Evolutionary conservation across 2,113 vertebrate species (phyloP), one percentile per base, ranked within the genome.

Genomic region (Nibea albiflora): DNA sequence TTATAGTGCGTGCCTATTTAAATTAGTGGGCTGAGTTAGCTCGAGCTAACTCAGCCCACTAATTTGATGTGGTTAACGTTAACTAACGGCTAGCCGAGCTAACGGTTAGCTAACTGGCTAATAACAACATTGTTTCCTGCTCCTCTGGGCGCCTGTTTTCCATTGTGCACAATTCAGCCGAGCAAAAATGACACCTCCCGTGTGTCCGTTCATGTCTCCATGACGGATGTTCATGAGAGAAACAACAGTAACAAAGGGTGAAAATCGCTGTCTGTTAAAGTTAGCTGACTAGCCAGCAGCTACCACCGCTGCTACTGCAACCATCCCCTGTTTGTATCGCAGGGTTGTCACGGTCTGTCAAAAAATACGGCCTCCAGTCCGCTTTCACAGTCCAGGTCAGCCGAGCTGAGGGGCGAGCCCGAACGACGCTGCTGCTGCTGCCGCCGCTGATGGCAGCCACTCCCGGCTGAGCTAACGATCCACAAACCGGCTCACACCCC

Each of bases 1-100:
- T 3, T 35, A 64, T 9, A 39, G 35, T 54, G 50, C 10, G 49
- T 63, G 58, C 11, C 71, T 47, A 62, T 89, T 85, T 72, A 81
- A 93, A 91, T 89, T 91, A 93, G 90, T 92, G 91, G 91, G 91
- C 90, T 92, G 92, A 90, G 91, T 89, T 93, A 84, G 90, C 73
- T 12, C 6, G 4, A 39, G 80, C 91, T 85, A 93, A 92, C 88
- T 92, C 91, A 93, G 89, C 88, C 90, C 91, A 88, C 88, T 92
- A 89, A 90, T 89, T 86, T 78, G 73, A 80, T 81, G 83, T 67
- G 60, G 83, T 71, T 81, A 57, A 56, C 46, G 80, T 72, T 76
- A 67, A 85, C 82, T 82, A 84, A 68, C 79, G 76, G 93, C 88
- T 90, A 88, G 84, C 79, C 44, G 57, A 15, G 89, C 87, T 89